Base-by-base conservation (phyloP, 2,888 invertebrate genomes). In the Apotomis betuletana region DNA sequence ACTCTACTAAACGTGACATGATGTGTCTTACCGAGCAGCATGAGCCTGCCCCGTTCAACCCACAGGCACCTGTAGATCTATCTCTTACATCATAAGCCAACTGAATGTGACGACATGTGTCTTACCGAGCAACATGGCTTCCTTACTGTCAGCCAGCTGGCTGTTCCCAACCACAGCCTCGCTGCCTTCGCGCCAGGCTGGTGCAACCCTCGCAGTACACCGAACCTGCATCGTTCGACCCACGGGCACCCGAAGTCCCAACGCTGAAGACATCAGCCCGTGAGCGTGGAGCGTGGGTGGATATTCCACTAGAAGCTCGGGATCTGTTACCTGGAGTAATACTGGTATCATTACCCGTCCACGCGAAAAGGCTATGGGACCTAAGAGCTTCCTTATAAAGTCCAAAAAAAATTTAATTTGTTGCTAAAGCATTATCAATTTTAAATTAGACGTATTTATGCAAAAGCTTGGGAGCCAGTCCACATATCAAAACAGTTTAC, bases 111-210 rank as follows among this genome's bases (percentile, higher is more conserved):
- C 27, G 27, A 27, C 27, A 44, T 6, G 44, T 44, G 52, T 71
- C 83, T 85, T 75, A 92, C 92, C 92, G 77, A 92, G 83, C 70
- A 93, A 76, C 92, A 93, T 92, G 68, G 93, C 93, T 75, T 93
- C 92, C 75, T 92, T 93, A 79, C 92, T 92, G 73, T 92, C 93
- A 62, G 91, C 91, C 0, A 93, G 82, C 74, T 90, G 91, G 74
- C 86, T 90, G 79, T 90, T 91, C 5, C 91, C 92, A 0, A 92
- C 89, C 0, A 93, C 92, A 1, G 92, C 92, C 65, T 93, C 92
- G 75, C 93, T 92, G 74, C 92, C 92, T 80, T 93, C 92, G 61
- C 91, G 79, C 92, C 92, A 92, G 0, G 91, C 88, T 0, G 92
- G 92, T 0, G 92, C 91, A 0, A 93, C 93, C 3, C 91, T 80